phyloP scores from a whole-genome alignment of 2,113 vertebrate species.

The Tetrax tetrax region DNA sequence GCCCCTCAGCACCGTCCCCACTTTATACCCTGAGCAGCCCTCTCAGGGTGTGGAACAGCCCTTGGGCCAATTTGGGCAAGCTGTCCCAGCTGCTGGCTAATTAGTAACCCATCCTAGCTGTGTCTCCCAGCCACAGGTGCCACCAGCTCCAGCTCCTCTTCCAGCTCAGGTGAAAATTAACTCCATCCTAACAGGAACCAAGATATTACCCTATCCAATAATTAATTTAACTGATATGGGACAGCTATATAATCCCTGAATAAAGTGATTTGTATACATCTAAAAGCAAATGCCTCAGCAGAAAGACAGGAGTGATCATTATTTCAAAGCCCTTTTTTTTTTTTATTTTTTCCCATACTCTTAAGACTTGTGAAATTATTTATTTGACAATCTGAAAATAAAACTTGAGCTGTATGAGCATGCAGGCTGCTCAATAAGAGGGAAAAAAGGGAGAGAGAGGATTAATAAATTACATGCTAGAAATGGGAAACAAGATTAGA shows the following conservation, averaged over 20 bases:
- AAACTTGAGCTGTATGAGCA: slow-evolving; percentile 63
- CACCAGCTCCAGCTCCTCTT: too few relatives aligned
- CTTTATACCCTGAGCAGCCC: too few relatives aligned
- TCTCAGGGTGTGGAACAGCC: too few relatives aligned
- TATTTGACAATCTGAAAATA: slow-evolving; percentile 81
- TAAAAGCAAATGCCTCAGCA: slow-evolving; percentile 1
- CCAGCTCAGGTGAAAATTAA: too few relatives aligned
- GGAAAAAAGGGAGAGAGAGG: not conserved
- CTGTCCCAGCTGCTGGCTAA: too few relatives aligned
- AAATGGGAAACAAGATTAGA: slow-evolving; percentile 71
- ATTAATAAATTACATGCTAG: slow-evolving; percentile 71
- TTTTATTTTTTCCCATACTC: slow-evolving; percentile 47
- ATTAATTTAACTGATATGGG: slow-evolving; percentile 69
- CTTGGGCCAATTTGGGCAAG: too few relatives aligned
- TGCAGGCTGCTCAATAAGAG: slow-evolving; percentile 66
- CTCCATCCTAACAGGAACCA: too few relatives aligned
- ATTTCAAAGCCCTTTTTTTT: slow-evolving; percentile 67
- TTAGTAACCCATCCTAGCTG: too few relatives aligned
- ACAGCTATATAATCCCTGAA: slow-evolving; percentile 23
- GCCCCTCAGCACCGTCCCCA: too few relatives aligned
- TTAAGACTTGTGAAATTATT: slow-evolving; percentile 75
- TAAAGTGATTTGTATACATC: slow-evolving; percentile 48
- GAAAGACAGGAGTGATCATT: slow-evolving; percentile 64
- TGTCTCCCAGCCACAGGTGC: too few relatives aligned
- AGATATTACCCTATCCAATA: slow-evolving; percentile 8